phyloP scores from a whole-genome alignment of 2,113 vertebrate species.

The Mormyrus iriodes region DNA sequence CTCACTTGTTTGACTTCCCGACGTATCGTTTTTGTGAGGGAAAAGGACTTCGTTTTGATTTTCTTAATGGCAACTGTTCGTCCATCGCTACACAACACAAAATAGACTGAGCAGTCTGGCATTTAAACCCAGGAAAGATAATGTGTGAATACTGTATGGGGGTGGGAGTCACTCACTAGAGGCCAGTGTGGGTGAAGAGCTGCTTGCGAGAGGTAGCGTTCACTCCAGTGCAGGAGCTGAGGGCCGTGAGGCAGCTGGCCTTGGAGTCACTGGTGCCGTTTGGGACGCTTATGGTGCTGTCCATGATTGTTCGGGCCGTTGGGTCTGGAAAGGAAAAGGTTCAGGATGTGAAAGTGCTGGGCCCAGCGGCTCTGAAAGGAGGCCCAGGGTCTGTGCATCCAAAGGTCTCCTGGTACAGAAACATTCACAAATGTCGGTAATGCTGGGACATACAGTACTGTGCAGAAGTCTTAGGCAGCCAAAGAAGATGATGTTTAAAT shows the following conservation, averaged over 20 bases:
- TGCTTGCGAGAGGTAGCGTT: slow-evolving; percentile 43
- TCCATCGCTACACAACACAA: slow-evolving; percentile 61
- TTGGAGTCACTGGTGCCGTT: slow-evolving; percentile 57
- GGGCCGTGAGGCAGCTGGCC: slow-evolving; percentile 58
- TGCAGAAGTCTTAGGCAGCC: too few species aligned
- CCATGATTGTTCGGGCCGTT: slow-evolving; percentile 37
- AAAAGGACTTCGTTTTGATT: slow-evolving; percentile 68
- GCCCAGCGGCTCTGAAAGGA: neutral
- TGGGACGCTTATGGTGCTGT: slow-evolving; percentile 56
- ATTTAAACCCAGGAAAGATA: neutral
- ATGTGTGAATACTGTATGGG: neutral
- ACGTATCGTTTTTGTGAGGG: slow-evolving; percentile 67
- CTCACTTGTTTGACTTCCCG: slow-evolving; percentile 79
- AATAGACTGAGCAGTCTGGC: neutral
- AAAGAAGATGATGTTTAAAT: too few species aligned
- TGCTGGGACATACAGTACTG: neutral
- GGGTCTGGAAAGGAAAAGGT: slow-evolving; percentile 43
- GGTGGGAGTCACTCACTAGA: slow-evolving; percentile 53
- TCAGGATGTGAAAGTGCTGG: neutral
- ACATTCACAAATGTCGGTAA: neutral
- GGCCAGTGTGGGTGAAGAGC: slow-evolving; percentile 69
- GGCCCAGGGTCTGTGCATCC: neutral
- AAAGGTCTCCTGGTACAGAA: neutral
- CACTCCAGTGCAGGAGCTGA: slow-evolving; percentile 58
- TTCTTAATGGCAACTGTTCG: slow-evolving; percentile 73